Conservation (phyloP, 2,888 invertebrate genomes). For the Drosophila kokeensis region DNA sequence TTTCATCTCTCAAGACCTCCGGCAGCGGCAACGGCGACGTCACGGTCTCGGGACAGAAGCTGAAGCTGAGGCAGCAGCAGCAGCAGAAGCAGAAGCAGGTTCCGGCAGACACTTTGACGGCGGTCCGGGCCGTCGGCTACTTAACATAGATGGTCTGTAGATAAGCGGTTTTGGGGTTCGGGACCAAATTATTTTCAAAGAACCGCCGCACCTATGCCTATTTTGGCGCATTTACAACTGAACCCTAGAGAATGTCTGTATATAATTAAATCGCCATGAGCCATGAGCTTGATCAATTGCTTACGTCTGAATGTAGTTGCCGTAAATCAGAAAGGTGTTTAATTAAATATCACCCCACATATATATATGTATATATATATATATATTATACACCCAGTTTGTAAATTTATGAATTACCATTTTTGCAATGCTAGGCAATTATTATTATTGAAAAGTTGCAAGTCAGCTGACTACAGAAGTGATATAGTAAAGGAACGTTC, state of each 20-base stretch:
- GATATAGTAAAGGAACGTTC: slow-evolving; percentile 18
- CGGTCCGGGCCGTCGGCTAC: slow-evolving; percentile 40
- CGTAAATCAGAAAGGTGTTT: not conserved
- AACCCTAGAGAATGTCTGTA: not conserved
- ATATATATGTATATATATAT: not conserved
- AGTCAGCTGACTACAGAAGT: slow-evolving; percentile 19
- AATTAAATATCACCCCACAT: not conserved
- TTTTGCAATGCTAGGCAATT: not conserved
- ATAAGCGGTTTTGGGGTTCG: slow-evolving; percentile 52
- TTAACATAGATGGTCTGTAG: slow-evolving; percentile 62
- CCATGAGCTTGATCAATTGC: slow-evolving; percentile 2
- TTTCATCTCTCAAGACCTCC: slow-evolving; percentile 45
- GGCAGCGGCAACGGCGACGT: slow-evolving; percentile 31
- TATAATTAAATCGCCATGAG: not conserved
- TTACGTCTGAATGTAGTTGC: not conserved
- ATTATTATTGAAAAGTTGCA: slow-evolving; percentile 22
- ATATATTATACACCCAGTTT: not conserved
- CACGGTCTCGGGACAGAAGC: slow-evolving; percentile 46
- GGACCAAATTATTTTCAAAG: slow-evolving; percentile 53
- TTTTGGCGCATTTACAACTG: slow-evolving; percentile 28
- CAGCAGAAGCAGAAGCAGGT: slow-evolving; percentile 51
- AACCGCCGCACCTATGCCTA: slow-evolving; percentile 23
- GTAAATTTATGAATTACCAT: slow-evolving; percentile 11
- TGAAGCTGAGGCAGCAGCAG: slow-evolving; percentile 12
- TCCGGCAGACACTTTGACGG: slow-evolving; percentile 70